These are phyloP conservation scores for Ovis aries DNA, from an alignment of 2,113 vertebrate species.

Conservation along the genomic window DNA sequence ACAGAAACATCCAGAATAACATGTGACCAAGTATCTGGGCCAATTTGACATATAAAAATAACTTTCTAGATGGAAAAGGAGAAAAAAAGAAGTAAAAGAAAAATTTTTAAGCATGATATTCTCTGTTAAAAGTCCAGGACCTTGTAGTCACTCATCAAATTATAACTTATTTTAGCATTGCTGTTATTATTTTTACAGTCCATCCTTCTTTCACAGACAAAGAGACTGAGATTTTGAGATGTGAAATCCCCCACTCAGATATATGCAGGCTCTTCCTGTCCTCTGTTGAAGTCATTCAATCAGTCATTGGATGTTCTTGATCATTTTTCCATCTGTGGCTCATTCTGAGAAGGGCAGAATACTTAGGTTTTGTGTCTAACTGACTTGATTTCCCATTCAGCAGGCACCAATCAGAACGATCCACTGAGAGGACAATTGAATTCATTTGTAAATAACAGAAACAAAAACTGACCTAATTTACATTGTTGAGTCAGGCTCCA, in stretches of 20 bases:
- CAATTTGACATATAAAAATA: background rate
- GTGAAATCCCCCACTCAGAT: background rate
- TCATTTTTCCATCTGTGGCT: background rate
- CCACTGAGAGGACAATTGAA: background rate
- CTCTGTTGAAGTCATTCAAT: background rate
- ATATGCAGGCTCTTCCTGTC: background rate
- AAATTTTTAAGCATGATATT: background rate
- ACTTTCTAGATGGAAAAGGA: background rate
- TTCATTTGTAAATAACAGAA: background rate
- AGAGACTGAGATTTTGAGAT: background rate
- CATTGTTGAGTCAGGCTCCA: background rate
- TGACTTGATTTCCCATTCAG: background rate
- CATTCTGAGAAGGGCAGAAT: background rate
- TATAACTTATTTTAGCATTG: background rate
- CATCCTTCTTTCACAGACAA: background rate
- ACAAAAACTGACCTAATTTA: conserved; percentile 39
- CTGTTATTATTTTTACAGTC: background rate
- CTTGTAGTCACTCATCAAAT: background rate
- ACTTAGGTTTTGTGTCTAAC: background rate
- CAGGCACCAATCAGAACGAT: background rate
- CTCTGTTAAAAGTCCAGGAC: background rate
- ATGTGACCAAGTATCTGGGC: background rate
- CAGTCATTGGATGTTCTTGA: rapidly evolving
- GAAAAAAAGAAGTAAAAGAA: background rate
- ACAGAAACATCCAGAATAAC: background rate